phyloP scores from a whole-genome alignment of 2,797 vertebrate genomes.

The Anguilla megastoma region DNA sequence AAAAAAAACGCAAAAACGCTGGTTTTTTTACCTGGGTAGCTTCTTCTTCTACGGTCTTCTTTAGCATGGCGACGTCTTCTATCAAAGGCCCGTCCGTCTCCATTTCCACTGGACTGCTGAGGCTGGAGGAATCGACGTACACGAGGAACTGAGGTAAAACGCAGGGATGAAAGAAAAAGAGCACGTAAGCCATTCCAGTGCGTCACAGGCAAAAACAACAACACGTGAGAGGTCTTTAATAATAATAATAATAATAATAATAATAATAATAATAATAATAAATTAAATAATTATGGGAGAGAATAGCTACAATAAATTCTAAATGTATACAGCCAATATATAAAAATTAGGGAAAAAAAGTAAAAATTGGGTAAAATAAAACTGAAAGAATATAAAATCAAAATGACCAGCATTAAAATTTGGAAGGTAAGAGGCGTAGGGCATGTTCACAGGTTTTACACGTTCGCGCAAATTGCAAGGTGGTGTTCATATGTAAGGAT shows the following conservation, averaged over 20 bases:
- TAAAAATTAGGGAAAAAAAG: neutral
- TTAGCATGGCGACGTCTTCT: conserved; percentile 96
- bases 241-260: too few relatives aligned
- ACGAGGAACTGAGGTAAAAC: conserved; percentile 81
- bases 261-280: too few relatives aligned
- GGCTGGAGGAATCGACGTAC: conserved; percentile 83
- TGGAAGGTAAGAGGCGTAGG: neutral
- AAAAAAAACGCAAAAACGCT: conserved; percentile 53
- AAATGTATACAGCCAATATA: neutral
- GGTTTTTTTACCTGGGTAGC: conserved; percentile 82
- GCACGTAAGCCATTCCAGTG: conserved; percentile 61
- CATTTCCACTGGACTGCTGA: conserved; percentile 93
- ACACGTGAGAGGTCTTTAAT: too few relatives aligned
- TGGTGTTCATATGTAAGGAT: too few relatives aligned
- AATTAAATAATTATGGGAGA: conserved; percentile 41
- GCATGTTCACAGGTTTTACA: neutral
- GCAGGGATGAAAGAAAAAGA: conserved; percentile 55
- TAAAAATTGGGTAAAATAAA: neutral
- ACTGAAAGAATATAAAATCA: neutral
- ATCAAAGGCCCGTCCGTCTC: conserved; percentile 92
- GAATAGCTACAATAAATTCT: conserved; percentile 30
- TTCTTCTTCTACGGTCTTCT: conserved; percentile 90
- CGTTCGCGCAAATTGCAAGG: too few relatives aligned
- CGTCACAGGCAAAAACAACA: conserved; percentile 61
- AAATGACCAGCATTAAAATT: neutral